Evolutionary conservation across 2,113 vertebrate genomes (phyloP).

Genomic region (Hippocampus abdominalis): DNA sequence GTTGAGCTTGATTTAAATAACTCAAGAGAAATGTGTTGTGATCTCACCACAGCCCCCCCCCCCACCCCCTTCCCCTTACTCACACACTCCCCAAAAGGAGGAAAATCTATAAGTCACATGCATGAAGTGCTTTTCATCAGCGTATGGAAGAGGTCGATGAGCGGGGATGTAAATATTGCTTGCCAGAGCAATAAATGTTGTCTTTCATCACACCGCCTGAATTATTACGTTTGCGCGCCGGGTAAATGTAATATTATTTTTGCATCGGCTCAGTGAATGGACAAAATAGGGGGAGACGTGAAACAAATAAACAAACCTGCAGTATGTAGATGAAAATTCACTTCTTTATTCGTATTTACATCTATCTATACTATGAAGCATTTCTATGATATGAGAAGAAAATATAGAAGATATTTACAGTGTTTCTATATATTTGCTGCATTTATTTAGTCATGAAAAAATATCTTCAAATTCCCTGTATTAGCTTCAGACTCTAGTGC

Average conservation of each 20-base stretch:
- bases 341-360: neutral
- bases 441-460: neutral
- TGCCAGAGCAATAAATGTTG: constrained; percentile 64
- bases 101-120: constrained; percentile 67
- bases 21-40: constrained; percentile 58
- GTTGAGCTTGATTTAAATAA: constrained; percentile 48
- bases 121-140: constrained; percentile 68
- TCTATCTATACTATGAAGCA: neutral
- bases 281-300: constrained; percentile 3
- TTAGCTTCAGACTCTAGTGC: neutral
- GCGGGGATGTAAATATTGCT: constrained; percentile 69
- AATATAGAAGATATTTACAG: neutral
- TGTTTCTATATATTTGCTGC: neutral
- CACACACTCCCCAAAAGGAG: constrained; percentile 22
- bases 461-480: neutral
- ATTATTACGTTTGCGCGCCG: constrained; percentile 50
- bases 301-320: neutral
- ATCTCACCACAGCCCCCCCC: constrained; percentile 41
- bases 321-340: neutral
- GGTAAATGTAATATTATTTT: constrained; percentile 31
- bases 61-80: constrained; percentile 7
- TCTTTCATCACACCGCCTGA: constrained; percentile 59
- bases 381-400: neutral
- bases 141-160: constrained; percentile 57
- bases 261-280: neutral